These are phyloP conservation scores for Rallus limicola DNA, from an alignment of 2,113 vertebrate genomes.

Conservation along the genomic window DNA sequence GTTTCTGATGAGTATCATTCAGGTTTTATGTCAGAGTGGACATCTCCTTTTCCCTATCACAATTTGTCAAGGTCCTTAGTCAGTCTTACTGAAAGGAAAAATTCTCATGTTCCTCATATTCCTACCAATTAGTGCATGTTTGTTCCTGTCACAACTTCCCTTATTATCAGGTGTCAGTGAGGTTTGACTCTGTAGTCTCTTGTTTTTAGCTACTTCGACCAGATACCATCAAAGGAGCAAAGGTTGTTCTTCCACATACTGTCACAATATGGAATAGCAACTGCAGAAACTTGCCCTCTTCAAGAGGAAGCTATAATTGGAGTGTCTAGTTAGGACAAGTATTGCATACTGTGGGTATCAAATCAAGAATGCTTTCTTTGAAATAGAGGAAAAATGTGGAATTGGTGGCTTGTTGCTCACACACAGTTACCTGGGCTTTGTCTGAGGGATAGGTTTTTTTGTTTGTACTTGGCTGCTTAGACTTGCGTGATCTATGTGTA, in stretches of 20 bases:
- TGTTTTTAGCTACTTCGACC: background rate
- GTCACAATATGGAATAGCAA: accelerated
- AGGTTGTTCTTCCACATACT: accelerated
- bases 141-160: background rate
- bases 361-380: background rate
- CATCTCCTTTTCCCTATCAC: background rate
- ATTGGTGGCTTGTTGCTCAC: background rate
- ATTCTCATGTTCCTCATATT: background rate
- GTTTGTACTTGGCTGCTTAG: background rate
- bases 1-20: background rate
- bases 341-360: background rate
- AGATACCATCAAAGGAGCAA: background rate
- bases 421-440: background rate
- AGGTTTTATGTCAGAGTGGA: background rate
- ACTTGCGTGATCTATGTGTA: background rate
- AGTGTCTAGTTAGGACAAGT: background rate
- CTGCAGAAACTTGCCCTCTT: background rate
- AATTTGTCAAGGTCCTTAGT: background rate
- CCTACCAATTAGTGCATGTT: background rate
- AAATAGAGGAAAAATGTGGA: background rate
- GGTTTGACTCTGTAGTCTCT: background rate
- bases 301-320: background rate
- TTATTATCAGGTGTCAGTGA: background rate
- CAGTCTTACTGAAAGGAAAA: background rate
- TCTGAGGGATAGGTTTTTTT: background rate